Conservation (phyloP, 1,140 invertebrate species). For the Zaprionus davidi region DNA sequence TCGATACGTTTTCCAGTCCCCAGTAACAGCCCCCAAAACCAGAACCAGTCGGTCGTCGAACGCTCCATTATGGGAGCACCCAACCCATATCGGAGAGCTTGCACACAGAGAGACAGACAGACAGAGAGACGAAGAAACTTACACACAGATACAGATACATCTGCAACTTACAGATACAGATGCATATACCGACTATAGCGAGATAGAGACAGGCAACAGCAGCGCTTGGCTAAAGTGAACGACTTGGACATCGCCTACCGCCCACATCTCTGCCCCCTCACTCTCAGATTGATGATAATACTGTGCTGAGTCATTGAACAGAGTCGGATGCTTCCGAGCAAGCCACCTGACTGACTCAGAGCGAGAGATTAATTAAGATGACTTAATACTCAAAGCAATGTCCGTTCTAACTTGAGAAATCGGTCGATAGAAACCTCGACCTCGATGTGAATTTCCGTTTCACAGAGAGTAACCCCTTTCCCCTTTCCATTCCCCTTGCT, state of each 20-base stretch:
- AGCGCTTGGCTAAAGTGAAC: constrained; percentile 54
- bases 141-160: constrained; percentile 34
- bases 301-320: constrained; percentile 56
- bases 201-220: constrained; percentile 46
- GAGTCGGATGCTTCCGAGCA: constrained; percentile 27
- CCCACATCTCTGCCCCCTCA: constrained; percentile 13
- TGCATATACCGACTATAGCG: constrained; percentile 19
- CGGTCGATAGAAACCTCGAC: constrained; percentile 11
- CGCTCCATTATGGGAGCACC: constrained; percentile 56
- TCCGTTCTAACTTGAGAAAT: constrained; percentile 56
- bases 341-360: constrained; percentile 64
- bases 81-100: constrained; percentile 55
- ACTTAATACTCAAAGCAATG: constrained; percentile 71
- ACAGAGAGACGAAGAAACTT: constrained; percentile 5
- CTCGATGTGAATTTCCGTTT: constrained; percentile 1
- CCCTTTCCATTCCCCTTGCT: neutral
- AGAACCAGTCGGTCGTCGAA: constrained; percentile 54
- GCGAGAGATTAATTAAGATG: constrained; percentile 62
- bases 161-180: constrained; percentile 24
- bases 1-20: constrained; percentile 60
- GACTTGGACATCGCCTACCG: constrained; percentile 36
- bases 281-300: constrained; percentile 33
- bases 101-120: constrained; percentile 13
- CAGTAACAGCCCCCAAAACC: constrained; percentile 61
- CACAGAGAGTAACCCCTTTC: neutral